phyloP scores from a whole-genome alignment of 2,113 vertebrate species.

The Syrmaticus mikado region DNA sequence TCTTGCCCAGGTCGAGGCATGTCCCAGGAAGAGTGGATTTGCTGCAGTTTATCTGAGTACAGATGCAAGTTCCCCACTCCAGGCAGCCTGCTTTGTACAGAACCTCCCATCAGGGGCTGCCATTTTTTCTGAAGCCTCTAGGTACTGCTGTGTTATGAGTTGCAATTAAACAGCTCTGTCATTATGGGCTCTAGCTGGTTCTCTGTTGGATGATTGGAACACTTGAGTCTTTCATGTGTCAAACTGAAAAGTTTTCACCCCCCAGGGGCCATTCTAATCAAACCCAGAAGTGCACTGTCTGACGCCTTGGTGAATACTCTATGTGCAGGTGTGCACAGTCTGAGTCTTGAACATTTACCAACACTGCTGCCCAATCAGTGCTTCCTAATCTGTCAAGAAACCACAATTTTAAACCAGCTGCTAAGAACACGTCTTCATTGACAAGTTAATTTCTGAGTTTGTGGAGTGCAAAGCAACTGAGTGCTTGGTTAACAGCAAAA shows the following conservation, averaged over 20 bases:
- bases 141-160: accelerated
- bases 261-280: background rate
- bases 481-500: background rate
- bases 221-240: background rate
- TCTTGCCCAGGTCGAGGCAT: background rate
- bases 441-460: background rate
- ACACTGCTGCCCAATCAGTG: background rate
- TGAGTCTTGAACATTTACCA: accelerated
- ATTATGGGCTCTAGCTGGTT: accelerated
- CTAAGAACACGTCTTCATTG: background rate
- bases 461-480: accelerated
- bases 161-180: background rate
- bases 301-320: accelerated
- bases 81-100: background rate
- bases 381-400: background rate
- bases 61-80: background rate
- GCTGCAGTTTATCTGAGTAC: background rate
- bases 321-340: background rate
- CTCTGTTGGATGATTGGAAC: accelerated
- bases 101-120: background rate
- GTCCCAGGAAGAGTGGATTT: background rate
- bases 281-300: background rate
- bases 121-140: background rate
- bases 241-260: background rate
- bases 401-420: background rate